phyloP scores from a whole-genome alignment of 2,113 vertebrate genomes.

The Oryzias curvinotus region DNA sequence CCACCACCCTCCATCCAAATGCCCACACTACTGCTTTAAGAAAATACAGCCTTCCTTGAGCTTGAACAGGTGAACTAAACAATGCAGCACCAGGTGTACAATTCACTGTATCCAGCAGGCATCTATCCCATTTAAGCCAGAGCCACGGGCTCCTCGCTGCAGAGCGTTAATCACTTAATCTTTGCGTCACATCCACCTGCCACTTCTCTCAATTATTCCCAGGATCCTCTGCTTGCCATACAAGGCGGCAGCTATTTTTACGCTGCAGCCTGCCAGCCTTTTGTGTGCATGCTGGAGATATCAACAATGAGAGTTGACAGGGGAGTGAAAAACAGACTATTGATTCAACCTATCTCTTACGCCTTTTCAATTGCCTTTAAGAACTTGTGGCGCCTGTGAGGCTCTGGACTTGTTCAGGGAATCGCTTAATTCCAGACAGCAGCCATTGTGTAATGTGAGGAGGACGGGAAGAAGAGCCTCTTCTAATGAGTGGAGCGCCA shows the following conservation, averaged over 20 bases:
- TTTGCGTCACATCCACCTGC: constrained; percentile 57
- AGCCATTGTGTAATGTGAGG: constrained; percentile 52
- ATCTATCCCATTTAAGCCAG: constrained; percentile 52
- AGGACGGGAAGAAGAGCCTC: constrained; percentile 26
- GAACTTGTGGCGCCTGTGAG: constrained; percentile 49
- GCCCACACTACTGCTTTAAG: constrained; percentile 36
- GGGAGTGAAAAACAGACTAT: constrained; percentile 47
- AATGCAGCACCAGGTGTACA: constrained; percentile 30
- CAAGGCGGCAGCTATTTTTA: constrained; percentile 53
- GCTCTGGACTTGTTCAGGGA: constrained; percentile 56
- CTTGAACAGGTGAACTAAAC: constrained; percentile 62
- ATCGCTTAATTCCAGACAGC: constrained; percentile 55
- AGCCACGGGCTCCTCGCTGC: constrained; percentile 31
- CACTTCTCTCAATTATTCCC: constrained; percentile 66
- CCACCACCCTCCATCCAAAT: constrained; percentile 27
- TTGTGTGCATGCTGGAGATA: constrained; percentile 54
- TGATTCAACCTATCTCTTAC: constrained; percentile 69
- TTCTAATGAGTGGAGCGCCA: constrained; percentile 26
- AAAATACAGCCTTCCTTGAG: constrained; percentile 48
- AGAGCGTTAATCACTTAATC: constrained; percentile 68
- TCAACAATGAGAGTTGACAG: constrained; percentile 62
- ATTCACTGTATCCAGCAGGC: constrained; percentile 50
- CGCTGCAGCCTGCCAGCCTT: constrained; percentile 44
- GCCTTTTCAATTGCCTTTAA: constrained; percentile 62
- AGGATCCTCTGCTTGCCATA: constrained; percentile 49